Evolutionary conservation across 1,140 invertebrate genomes (phyloP).

Genomic region (Drosophila suzukii): DNA sequence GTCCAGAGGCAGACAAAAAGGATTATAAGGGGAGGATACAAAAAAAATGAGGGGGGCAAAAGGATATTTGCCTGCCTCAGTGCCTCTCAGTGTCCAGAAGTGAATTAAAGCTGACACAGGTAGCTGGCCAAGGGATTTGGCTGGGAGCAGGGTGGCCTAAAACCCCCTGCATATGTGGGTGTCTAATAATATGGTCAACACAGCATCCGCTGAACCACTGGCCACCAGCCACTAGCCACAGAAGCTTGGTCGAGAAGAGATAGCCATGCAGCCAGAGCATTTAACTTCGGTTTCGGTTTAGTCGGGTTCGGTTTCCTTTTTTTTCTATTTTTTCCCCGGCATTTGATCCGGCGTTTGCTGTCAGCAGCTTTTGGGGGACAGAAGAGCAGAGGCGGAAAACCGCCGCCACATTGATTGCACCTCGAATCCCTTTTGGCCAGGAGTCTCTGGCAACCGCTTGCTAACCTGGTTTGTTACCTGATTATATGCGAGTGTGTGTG

Average conservation of each 20-base stretch:
- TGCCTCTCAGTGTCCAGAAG: conserved; percentile 37
- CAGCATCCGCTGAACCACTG: conserved; percentile 22
- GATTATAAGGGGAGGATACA: conserved; percentile 64
- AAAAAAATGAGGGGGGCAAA: conserved; percentile 30
- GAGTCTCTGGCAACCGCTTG: conserved; percentile 37
- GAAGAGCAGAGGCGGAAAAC: conserved; percentile 7
- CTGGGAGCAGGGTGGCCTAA: not conserved
- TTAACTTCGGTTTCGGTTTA: conserved; percentile 54
- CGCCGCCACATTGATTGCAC: conserved; percentile 54
- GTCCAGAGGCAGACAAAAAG: conserved; percentile 49
- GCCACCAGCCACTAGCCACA: conserved; percentile 9
- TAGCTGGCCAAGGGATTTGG: conserved; percentile 16
- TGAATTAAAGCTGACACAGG: conserved; percentile 55
- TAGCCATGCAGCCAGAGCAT: conserved; percentile 43
- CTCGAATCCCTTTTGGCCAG: conserved; percentile 26
- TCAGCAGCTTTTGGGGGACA: conserved; percentile 37
- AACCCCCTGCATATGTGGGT: conserved; percentile 44
- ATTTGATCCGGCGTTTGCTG: conserved; percentile 16
- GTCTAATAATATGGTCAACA: conserved; percentile 54
- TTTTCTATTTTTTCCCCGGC: not conserved
- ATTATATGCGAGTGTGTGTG: conserved; percentile 39
- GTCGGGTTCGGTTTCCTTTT: not conserved
- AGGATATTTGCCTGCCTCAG: conserved; percentile 36
- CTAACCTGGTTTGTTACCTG: conserved; percentile 64
- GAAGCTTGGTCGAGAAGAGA: conserved; percentile 27